Conservation (phyloP, 2,888 invertebrate species). For the Chrysopilus asiliformis region DNA sequence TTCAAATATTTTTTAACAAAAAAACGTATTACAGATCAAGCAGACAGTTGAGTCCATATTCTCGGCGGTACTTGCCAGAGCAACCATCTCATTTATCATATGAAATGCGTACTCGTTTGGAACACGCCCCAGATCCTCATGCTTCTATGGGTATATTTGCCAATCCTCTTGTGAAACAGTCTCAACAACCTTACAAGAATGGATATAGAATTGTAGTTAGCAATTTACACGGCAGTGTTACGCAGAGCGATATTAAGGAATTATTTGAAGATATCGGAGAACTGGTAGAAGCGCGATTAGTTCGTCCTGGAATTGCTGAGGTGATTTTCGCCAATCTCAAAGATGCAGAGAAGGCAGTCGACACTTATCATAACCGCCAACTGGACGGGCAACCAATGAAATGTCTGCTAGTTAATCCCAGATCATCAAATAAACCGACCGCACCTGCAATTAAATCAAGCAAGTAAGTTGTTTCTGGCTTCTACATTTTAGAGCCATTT, state of each 20-base stretch:
- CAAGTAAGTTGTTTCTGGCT: constrained; percentile 17
- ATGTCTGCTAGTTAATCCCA: constrained; percentile 69
- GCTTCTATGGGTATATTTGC: constrained; percentile 34
- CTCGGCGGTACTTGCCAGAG: constrained; percentile 23
- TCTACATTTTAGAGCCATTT: background rate
- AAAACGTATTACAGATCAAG: constrained; percentile 5
- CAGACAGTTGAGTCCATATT: constrained; percentile 20
- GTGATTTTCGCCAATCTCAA: constrained; percentile 75
- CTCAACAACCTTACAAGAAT: constrained; percentile 13
- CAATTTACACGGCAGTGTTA: constrained; percentile 75
- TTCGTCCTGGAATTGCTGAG: constrained; percentile 80
- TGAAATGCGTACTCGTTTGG: constrained; percentile 31
- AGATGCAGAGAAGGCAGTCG: constrained; percentile 82
- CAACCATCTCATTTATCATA: constrained; percentile 29
- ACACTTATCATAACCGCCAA: constrained; percentile 85
- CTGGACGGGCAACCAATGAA: constrained; percentile 91
- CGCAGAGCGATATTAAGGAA: constrained; percentile 85
- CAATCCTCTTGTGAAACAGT: constrained; percentile 18
- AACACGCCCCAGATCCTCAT: constrained; percentile 30
- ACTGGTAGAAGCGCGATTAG: constrained; percentile 66
- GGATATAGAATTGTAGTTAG: constrained; percentile 84
- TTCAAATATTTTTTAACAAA: background rate
- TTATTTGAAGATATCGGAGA: constrained; percentile 88
- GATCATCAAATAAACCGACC: constrained; percentile 47
- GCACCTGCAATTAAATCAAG: constrained; percentile 26